Evolutionary conservation across 1,140 invertebrate genomes (phyloP).

Genomic region (Pseudomyrmex flavicornis): DNA sequence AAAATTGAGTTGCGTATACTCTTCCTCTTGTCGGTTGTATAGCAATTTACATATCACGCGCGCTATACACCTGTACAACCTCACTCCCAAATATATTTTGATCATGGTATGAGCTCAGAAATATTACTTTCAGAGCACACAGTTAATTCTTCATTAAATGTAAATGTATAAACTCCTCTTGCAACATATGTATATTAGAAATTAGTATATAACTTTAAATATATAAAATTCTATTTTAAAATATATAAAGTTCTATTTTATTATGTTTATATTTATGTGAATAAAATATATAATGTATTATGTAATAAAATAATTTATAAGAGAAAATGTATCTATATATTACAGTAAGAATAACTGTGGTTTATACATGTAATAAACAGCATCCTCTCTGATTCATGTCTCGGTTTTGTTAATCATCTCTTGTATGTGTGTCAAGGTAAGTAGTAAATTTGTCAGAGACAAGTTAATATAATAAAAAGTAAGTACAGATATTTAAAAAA

Average conservation of each 20-base stretch:
- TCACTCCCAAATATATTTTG: neutral
- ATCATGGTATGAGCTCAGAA: neutral
- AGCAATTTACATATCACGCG: neutral
- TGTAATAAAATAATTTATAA: no score
- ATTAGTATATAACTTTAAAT: neutral
- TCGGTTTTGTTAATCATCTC: neutral
- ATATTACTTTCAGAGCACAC: neutral
- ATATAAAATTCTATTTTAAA: no score
- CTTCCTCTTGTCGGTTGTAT: neutral
- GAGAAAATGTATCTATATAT: no score
- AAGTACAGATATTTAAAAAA: neutral
- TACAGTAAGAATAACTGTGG: no score
- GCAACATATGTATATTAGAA: neutral
- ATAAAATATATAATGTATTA: conserved; percentile 22
- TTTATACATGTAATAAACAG: neutral
- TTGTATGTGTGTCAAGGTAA: neutral
- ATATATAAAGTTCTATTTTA: neutral
- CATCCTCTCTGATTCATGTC: neutral
- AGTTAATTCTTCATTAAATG: neutral
- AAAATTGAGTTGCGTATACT: conserved; percentile 76
- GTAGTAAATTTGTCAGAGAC: conserved; percentile 5
- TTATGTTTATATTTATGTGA: neutral
- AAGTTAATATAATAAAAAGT: neutral
- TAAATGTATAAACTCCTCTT: neutral
- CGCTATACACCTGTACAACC: neutral